These are phyloP conservation scores for Sciurus vulgaris DNA, from an alignment of 2,797 vertebrate genomes.

Conservation along the genomic window DNA sequence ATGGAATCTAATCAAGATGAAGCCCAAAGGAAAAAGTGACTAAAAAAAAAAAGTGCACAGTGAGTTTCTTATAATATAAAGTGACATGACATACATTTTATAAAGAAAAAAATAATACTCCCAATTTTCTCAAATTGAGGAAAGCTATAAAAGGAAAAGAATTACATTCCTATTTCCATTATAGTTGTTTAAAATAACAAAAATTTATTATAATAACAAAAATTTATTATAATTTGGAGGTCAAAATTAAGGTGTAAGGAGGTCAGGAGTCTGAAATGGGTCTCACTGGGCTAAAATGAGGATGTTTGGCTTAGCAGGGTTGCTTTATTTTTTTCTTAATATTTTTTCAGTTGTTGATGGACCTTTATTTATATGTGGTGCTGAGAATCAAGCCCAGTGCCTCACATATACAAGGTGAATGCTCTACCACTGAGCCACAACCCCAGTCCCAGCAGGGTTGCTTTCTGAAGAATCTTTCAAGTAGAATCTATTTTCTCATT, in stretches of 20 bases:
- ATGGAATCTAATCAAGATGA: background rate
- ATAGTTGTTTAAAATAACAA: background rate
- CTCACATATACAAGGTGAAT: no score
- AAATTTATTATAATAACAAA: background rate
- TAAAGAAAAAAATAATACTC: background rate
- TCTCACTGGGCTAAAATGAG: background rate
- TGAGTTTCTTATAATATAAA: background rate
- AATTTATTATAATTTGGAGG: background rate
- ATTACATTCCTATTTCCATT: background rate
- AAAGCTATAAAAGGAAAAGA: background rate
- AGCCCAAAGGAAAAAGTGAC: background rate
- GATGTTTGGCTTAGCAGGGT: background rate
- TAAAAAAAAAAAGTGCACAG: background rate
- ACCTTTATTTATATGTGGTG: no score
- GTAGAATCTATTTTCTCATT: background rate
- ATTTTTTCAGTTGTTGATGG: no score
- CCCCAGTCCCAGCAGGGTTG: background rate
- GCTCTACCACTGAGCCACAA: no score
- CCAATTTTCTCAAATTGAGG: background rate
- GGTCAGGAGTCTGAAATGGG: no score
- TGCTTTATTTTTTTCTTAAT: background rate
- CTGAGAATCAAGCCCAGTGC: no score
- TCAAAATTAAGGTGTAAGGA: background rate
- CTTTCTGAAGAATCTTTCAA: background rate
- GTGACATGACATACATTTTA: background rate